A percentile compares a stretch with the other conserved stretches of the same genome.
These are phyloP conservation scores for Lates calcarifer DNA, from an alignment of 2,113 vertebrate species.

Conservation along the genomic window DNA sequence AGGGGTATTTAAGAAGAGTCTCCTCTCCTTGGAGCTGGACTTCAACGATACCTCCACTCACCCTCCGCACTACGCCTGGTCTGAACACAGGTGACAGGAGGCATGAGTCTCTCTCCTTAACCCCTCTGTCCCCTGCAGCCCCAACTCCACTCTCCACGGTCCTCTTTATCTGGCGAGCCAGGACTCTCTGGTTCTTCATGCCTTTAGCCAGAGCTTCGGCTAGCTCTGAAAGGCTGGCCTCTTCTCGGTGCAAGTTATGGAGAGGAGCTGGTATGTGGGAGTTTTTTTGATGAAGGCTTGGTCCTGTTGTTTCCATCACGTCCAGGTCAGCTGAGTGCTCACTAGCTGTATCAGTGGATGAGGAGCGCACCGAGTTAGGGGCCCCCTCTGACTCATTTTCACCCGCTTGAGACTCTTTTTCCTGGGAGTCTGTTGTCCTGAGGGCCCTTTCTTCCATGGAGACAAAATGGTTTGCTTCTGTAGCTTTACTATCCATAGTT, in stretches of 20 bases:
- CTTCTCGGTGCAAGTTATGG: conserved; percentile 52
- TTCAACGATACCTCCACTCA: conserved; percentile 85
- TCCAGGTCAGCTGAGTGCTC: conserved; percentile 91
- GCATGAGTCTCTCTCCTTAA: conserved; percentile 47
- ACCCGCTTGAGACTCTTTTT: conserved; percentile 63
- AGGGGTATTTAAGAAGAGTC: conserved; percentile 84
- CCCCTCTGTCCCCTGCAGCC: conserved; percentile 1
- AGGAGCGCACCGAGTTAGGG: conserved; percentile 86
- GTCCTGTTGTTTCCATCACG: conserved; percentile 74
- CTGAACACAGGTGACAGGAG: conserved; percentile 81
- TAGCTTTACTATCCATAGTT: conserved; percentile 62
- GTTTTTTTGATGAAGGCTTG: conserved; percentile 60
- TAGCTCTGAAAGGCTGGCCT: conserved; percentile 64
- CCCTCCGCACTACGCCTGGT: conserved; percentile 88
- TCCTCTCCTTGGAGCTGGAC: conserved; percentile 88
- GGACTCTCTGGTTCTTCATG: conserved; percentile 89
- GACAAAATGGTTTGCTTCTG: conserved; percentile 62
- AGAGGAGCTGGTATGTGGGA: conserved; percentile 46
- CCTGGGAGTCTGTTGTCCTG: conserved; percentile 58
- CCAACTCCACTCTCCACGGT: conserved; percentile 68
- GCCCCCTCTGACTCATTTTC: conserved; percentile 75
- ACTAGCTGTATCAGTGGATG: conserved; percentile 91
- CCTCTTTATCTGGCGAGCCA: conserved; percentile 82
- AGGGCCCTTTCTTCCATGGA: conserved; percentile 60
- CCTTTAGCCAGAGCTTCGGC: conserved; percentile 84